Conservation (phyloP, 2,113 vertebrate genomes). For the Hemibagrus wyckioides region DNA sequence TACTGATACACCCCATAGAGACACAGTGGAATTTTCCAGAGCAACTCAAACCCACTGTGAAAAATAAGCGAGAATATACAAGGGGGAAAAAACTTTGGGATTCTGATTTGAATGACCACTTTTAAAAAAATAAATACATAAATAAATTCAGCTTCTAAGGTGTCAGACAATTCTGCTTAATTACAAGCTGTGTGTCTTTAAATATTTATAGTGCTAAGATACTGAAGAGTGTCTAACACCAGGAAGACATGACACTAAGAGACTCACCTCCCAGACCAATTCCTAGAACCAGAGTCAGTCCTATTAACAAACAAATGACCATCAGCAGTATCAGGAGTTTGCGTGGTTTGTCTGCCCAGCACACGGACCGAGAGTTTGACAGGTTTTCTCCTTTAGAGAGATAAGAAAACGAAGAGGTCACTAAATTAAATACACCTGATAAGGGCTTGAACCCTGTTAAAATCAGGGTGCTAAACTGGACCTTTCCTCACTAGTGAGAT, state of each 20-base stretch:
- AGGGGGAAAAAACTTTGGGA: too few relatives aligned
- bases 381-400: constrained; percentile 41
- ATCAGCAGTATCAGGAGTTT: constrained; percentile 48
- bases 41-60: constrained; percentile 59
- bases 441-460: not conserved
- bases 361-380: constrained; percentile 27
- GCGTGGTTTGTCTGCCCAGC: constrained; percentile 40
- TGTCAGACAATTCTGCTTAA: constrained; percentile 10
- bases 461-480: not conserved
- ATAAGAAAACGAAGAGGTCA: not conserved
- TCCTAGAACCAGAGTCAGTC: constrained; percentile 48
- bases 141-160: not conserved
- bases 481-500: not conserved
- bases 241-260: constrained; percentile 1
- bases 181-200: constrained; percentile 39
- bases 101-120: too few relatives aligned
- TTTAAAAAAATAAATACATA: not conserved
- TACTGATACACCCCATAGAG: constrained; percentile 54
- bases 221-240: constrained; percentile 34
- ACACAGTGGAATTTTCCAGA: constrained; percentile 59
- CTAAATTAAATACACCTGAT: constrained; percentile 13
- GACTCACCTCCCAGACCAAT: constrained; percentile 59
- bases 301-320: constrained; percentile 39
- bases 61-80: not conserved
- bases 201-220: constrained; percentile 40